Evolutionary conservation across 2,797 vertebrate species (phyloP).

Genomic region (Helicolenus hilgendorfi): DNA sequence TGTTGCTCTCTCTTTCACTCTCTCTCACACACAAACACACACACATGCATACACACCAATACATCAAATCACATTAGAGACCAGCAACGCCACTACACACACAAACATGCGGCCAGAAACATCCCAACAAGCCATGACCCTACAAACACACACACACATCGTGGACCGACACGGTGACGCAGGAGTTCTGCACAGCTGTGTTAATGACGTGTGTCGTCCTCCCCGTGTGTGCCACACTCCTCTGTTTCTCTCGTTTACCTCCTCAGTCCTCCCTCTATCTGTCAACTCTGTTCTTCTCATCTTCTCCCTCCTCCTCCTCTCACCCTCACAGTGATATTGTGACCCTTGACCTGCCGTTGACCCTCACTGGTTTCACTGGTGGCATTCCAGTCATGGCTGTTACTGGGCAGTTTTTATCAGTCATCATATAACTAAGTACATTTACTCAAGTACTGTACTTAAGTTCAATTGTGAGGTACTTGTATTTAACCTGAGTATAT

Average conservation of each 20-base stretch:
- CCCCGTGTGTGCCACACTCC: neutral
- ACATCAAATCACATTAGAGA: neutral
- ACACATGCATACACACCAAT: neutral
- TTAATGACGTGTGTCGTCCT: neutral
- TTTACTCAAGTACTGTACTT: no score
- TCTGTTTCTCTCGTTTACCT: conserved; percentile 44
- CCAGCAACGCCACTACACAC: neutral
- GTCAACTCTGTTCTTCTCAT: conserved; percentile 54
- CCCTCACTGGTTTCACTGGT: conserved; percentile 53
- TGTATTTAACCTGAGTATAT: no score
- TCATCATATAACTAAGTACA: no score
- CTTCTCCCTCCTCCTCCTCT: conserved; percentile 16
- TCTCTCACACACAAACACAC: neutral
- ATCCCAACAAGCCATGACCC: neutral
- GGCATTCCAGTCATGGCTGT: conserved; percentile 53
- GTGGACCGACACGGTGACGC: neutral
- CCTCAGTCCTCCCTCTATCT: neutral
- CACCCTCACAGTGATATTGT: conserved; percentile 1
- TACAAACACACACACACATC: neutral
- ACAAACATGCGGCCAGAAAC: neutral
- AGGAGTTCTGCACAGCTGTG: neutral
- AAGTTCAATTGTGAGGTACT: no score
- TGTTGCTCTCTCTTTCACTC: neutral
- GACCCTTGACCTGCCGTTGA: conserved; percentile 54
- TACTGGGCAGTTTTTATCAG: neutral